Evolutionary conservation across 2,888 invertebrate genomes (phyloP).

Genomic region (Clanis bilineata): DNA sequence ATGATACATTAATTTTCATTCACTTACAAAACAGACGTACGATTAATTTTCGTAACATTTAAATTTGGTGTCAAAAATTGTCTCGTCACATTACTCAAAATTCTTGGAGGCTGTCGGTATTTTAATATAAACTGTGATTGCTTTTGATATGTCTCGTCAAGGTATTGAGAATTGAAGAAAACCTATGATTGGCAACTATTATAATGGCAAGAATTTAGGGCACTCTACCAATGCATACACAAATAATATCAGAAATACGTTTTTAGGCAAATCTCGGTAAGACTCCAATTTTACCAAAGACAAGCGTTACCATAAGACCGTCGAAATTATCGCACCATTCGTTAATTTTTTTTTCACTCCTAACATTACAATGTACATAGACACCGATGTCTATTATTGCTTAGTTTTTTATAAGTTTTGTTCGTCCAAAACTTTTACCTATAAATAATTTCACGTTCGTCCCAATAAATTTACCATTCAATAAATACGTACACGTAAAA

Average conservation of each 20-base stretch:
- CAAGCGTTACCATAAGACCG: conserved; percentile 70
- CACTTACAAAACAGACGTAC: conserved; percentile 50
- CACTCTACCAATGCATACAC: conserved; percentile 62
- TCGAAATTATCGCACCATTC: conserved; percentile 78
- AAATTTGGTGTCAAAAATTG: conserved; percentile 49
- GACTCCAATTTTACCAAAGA: conserved; percentile 51
- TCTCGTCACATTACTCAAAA: conserved; percentile 27
- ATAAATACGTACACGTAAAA: conserved; percentile 83
- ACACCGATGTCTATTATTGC: conserved; percentile 78
- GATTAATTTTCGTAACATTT: conserved; percentile 39
- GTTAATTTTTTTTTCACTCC: conserved; percentile 69
- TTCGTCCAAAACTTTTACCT: conserved; percentile 76
- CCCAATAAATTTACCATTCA: conserved; percentile 82
- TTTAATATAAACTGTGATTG: conserved; percentile 53
- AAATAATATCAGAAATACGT: conserved; percentile 67
- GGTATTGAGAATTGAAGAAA: conserved; percentile 43
- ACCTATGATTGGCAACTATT: conserved; percentile 18
- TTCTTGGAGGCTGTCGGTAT: conserved; percentile 29
- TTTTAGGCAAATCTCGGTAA: conserved; percentile 71
- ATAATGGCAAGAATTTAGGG: conserved; percentile 69
- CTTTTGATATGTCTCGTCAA: conserved; percentile 74
- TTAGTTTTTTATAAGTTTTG: conserved; percentile 80
- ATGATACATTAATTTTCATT: conserved; percentile 50
- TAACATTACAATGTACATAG: conserved; percentile 79
- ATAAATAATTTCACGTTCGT: conserved; percentile 81